Percentiles rank a stretch among this genome's conserved stretches.
These are phyloP conservation scores for Holothuria glaberrima DNA, from an alignment of 35 echinoderm and acorn worm species.

Conservation along the genomic window DNA sequence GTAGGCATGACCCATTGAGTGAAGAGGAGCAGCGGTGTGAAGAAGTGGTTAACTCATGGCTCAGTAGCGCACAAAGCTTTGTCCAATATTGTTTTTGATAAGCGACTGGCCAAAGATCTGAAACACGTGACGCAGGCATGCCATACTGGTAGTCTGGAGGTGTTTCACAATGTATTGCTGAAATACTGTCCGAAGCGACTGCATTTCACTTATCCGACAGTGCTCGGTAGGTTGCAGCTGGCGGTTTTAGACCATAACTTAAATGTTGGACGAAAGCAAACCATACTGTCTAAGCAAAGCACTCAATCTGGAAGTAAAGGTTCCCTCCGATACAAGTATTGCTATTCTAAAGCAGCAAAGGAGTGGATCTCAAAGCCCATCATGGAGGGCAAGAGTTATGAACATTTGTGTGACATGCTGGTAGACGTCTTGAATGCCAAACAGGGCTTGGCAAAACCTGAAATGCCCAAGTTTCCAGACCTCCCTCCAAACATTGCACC, in stretches of 20 bases:
- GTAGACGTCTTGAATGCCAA: neutral
- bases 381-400: slow-evolving; percentile 16
- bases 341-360: slow-evolving; percentile 19
- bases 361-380: slow-evolving; percentile 15
- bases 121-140: slow-evolving; percentile 44
- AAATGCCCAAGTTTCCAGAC: neutral
- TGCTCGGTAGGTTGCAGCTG: slow-evolving; percentile 38
- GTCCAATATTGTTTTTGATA: slow-evolving; percentile 48
- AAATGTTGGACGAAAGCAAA: neutral
- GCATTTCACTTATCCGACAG: slow-evolving; percentile 31
- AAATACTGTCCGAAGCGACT: slow-evolving; percentile 55
- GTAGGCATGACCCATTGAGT: neutral
- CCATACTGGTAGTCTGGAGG: slow-evolving; percentile 55
- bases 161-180: slow-evolving; percentile 36
- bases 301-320: neutral
- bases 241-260: slow-evolving; percentile 56
- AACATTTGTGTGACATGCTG: neutral
- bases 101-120: slow-evolving; percentile 24
- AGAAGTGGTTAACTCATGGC: slow-evolving; percentile 50
- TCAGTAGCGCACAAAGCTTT: slow-evolving; percentile 60
- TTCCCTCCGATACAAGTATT: neutral
- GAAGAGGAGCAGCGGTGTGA: slow-evolving; percentile 27
- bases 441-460: neutral
- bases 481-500: neutral
- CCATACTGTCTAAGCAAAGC: neutral